These are phyloP conservation scores for Drosophila flavopinicola DNA, from an alignment of 2,888 invertebrate genomes.

Conservation along the genomic window DNA sequence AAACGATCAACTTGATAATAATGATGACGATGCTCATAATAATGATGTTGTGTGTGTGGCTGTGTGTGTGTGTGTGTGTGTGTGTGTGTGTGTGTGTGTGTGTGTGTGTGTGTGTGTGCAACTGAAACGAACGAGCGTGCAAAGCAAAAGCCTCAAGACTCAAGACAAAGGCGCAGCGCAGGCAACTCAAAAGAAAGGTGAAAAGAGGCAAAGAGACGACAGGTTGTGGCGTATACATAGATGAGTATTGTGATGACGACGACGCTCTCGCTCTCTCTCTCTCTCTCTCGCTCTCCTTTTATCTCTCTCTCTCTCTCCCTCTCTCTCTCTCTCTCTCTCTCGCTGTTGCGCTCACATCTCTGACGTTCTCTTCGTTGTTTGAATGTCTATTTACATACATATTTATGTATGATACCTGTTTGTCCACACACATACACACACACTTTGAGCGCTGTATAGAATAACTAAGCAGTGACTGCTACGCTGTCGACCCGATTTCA, in stretches of 20 bases:
- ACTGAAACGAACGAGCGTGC: conserved; percentile 46
- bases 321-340: conserved; percentile 5
- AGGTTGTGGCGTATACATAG: conserved; percentile 31
- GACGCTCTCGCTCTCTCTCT: conserved; percentile 1
- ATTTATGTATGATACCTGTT: conserved; percentile 50
- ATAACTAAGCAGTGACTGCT: conserved; percentile 63
- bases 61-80: conserved; percentile 2
- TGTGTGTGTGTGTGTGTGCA: conserved; percentile 13
- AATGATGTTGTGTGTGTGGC: conserved; percentile 34
- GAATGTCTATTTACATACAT: conserved; percentile 24
- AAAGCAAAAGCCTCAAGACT: conserved; percentile 42
- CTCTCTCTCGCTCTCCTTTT: conserved; percentile 1
- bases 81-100: conserved; percentile 3
- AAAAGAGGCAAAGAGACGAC: conserved; percentile 65
- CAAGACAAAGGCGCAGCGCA: conserved; percentile 8
- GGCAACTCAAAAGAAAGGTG: conserved; percentile 67
- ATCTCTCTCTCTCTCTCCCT: neutral
- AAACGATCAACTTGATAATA: conserved; percentile 24
- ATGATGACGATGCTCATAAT: conserved; percentile 23
- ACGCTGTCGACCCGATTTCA: conserved; percentile 65
- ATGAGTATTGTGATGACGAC: conserved; percentile 32
- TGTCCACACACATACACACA: conserved; percentile 29
- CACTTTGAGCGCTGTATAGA: conserved; percentile 52
- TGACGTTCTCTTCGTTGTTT: conserved; percentile 16
- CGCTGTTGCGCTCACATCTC: neutral